A percentile compares a stretch with the other conserved stretches of the same genome.
Conservation (phyloP, 2,888 invertebrate species). For the Drosophila merina region DNA sequence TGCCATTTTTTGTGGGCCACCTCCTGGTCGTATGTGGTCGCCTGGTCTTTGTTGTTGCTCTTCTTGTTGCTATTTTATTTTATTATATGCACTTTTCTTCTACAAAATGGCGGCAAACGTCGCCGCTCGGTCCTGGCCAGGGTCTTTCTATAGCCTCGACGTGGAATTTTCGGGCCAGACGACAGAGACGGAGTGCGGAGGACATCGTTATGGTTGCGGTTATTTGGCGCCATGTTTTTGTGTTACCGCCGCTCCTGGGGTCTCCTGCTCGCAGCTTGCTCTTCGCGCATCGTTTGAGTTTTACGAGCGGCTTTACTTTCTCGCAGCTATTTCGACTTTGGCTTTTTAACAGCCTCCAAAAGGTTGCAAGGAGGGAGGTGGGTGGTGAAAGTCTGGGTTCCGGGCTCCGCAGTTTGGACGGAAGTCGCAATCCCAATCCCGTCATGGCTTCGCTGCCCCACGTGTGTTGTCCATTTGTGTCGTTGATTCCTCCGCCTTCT, state of each 20-base stretch:
- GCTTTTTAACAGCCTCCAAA: slow-evolving; percentile 70
- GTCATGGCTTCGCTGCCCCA: slow-evolving; percentile 47
- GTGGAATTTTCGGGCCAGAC: neutral
- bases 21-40: slow-evolving; percentile 37
- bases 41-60: slow-evolving; percentile 49
- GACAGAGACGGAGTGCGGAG: slow-evolving; percentile 1
- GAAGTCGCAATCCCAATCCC: slow-evolving; percentile 13
- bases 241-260: slow-evolving; percentile 5
- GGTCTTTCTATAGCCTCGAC: slow-evolving; percentile 21
- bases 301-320: slow-evolving; percentile 78
- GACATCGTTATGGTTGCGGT: slow-evolving; percentile 77
- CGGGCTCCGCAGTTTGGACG: neutral
- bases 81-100: slow-evolving; percentile 80
- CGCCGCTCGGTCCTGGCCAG: slow-evolving; percentile 61
- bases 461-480: slow-evolving; percentile 65
- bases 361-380: slow-evolving; percentile 23
- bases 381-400: neutral
- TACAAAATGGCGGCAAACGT: slow-evolving; percentile 79
- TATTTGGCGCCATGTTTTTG: slow-evolving; percentile 80
- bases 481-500: too few species aligned
- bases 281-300: slow-evolving; percentile 77
- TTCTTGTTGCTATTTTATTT: slow-evolving; percentile 70
- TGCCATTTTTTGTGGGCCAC: slow-evolving; percentile 57
- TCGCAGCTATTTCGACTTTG: slow-evolving; percentile 77
- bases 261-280: slow-evolving; percentile 26